Conservation (phyloP, 2,113 vertebrate species). For the Theristicus caerulescens region DNA sequence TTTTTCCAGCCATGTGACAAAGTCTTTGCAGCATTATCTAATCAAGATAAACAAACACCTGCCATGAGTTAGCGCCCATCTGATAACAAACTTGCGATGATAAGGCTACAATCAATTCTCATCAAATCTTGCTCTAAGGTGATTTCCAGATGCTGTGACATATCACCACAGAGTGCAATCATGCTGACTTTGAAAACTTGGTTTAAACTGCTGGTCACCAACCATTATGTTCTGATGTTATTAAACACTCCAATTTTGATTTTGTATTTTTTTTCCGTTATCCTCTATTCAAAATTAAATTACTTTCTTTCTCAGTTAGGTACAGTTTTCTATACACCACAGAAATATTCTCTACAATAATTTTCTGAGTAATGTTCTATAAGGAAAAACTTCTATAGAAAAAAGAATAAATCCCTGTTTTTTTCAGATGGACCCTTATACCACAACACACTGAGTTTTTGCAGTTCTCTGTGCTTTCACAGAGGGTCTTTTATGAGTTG, state of each 20-base stretch:
- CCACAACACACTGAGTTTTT: neutral
- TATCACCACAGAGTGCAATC: neutral
- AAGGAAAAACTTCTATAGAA: neutral
- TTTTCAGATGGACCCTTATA: neutral
- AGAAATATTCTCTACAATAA: neutral
- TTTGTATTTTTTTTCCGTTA: neutral
- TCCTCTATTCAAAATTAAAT: neutral
- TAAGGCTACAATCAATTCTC: conserved; percentile 58
- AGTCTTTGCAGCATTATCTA: conserved; percentile 32
- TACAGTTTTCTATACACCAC: neutral
- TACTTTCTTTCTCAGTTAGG: neutral
- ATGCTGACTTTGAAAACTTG: conserved; percentile 12
- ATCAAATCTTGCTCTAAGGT: conserved; percentile 42
- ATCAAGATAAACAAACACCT: conserved; percentile 62
- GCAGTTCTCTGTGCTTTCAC: neutral
- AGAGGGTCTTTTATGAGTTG: neutral
- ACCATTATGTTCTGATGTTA: neutral
- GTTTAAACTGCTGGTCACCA: neutral
- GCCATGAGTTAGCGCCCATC: neutral
- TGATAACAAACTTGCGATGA: conserved; percentile 28
- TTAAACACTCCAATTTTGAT: neutral
- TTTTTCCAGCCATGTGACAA: neutral
- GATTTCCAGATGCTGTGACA: conserved; percentile 7
- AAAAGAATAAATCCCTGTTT: neutral
- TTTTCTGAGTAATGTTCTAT: neutral